Evolutionary conservation across 2,888 invertebrate species (phyloP).

Genomic region (Dicyrtoma fusca): DNA sequence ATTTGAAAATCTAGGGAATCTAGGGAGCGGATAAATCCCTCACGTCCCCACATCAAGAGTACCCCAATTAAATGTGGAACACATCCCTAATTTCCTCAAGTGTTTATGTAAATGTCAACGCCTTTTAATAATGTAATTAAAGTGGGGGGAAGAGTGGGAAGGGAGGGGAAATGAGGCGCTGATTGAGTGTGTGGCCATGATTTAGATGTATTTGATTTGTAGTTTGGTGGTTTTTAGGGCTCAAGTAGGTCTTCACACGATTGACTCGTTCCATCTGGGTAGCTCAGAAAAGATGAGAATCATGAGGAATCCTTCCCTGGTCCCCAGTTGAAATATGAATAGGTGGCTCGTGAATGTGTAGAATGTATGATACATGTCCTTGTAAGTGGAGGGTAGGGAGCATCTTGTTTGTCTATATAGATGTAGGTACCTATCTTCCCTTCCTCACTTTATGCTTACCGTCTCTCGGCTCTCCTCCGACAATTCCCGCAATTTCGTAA

Average conservation of each 20-base stretch:
- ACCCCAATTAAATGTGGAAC: too few relatives aligned
- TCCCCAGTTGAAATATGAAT: not conserved
- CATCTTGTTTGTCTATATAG: too few relatives aligned
- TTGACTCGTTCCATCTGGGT: constrained; percentile 32
- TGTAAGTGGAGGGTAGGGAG: too few relatives aligned
- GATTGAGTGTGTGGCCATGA: constrained; percentile 5
- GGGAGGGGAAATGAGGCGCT: not conserved
- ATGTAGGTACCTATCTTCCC: too few relatives aligned
- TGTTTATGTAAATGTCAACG: too few relatives aligned
- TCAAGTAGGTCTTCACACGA: constrained; percentile 14
- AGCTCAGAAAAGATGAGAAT: not conserved
- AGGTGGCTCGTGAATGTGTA: not conserved
- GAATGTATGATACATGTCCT: not conserved
- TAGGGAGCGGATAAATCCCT: too few relatives aligned
- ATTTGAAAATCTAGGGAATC: too few relatives aligned
- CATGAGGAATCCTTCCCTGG: not conserved
- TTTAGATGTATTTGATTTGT: not conserved
- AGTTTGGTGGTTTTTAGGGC: not conserved
- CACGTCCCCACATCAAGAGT: too few relatives aligned
- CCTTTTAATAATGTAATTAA: too few relatives aligned
- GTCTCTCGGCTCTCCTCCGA: not conserved
- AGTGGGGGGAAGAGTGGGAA: not conserved
- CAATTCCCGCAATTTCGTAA: constrained; percentile 6
- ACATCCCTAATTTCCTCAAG: too few relatives aligned
- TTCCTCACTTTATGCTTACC: too few relatives aligned